Evolutionary conservation across 1,140 invertebrate species (phyloP).

Genomic region (Hycleus phaleratus): DNA sequence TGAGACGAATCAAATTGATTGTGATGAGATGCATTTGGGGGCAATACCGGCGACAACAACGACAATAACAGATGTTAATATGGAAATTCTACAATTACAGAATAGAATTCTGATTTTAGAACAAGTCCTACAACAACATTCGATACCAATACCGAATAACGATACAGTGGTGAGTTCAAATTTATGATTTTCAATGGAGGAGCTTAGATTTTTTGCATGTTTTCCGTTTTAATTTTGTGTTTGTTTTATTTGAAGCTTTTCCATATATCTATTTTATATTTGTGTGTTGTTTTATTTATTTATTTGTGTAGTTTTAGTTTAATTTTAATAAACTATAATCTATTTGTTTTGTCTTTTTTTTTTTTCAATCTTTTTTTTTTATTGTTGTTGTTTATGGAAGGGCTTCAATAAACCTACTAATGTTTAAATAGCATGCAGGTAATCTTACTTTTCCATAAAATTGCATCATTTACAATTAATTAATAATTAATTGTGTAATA

Average conservation of each 20-base stretch:
- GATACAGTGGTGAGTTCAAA: slow-evolving; percentile 21
- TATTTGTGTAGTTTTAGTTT: not conserved
- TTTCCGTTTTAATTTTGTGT: not conserved
- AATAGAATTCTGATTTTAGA: slow-evolving; percentile 32
- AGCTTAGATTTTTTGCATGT: slow-evolving; percentile 19
- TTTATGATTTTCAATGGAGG: slow-evolving; percentile 24
- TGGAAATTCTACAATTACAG: slow-evolving; percentile 25
- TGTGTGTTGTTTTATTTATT: slow-evolving; percentile 1
- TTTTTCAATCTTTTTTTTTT: no score
- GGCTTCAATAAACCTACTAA: no score
- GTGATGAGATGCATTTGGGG: slow-evolving; percentile 27
- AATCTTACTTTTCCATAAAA: no score
- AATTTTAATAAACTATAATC: no score
- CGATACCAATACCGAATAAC: slow-evolving; percentile 31
- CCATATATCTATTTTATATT: not conserved
- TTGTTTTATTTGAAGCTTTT: slow-evolving; percentile 7
- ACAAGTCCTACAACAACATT: slow-evolving; percentile 32
- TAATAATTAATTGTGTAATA: no score
- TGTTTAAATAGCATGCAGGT: no score
- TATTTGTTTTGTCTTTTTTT: no score
- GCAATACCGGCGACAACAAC: slow-evolving; percentile 16
- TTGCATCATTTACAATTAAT: no score
- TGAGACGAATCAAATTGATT: slow-evolving; percentile 40
- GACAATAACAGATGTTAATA: slow-evolving; percentile 22
- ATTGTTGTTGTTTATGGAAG: no score